Evolutionary conservation across 1,140 invertebrate species (phyloP).

Genomic region (Apis laboriosa): DNA sequence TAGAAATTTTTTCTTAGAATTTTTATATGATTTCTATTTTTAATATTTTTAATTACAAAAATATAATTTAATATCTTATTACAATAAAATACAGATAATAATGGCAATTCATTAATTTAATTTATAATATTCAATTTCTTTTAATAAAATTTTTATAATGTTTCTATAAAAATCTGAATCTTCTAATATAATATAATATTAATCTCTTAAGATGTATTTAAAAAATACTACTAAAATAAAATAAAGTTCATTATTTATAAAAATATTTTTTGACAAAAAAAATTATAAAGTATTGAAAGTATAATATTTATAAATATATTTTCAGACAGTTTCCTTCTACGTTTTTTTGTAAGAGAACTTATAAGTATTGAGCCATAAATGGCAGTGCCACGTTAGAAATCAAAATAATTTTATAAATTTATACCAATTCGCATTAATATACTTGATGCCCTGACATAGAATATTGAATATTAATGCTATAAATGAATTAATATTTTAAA

Average conservation of each 20-base stretch:
- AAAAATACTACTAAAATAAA: slow-evolving; percentile 28
- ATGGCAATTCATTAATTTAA: slow-evolving; percentile 26
- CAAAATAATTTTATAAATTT: slow-evolving; percentile 48
- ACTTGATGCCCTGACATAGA: slow-evolving; percentile 26
- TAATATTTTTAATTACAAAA: slow-evolving; percentile 3
- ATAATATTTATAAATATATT: slow-evolving; percentile 16
- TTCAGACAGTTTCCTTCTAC: slow-evolving; percentile 67
- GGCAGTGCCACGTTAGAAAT: slow-evolving; percentile 75
- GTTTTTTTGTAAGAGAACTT: slow-evolving; percentile 67
- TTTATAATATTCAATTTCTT: not conserved
- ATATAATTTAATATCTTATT: slow-evolving; percentile 37
- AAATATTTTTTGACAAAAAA: slow-evolving; percentile 69
- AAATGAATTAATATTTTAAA: slow-evolving; percentile 45
- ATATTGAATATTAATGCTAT: slow-evolving; percentile 47
- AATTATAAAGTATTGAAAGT: slow-evolving; percentile 52
- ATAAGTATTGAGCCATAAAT: slow-evolving; percentile 77
- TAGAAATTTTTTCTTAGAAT: not conserved
- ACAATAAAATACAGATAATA: not conserved
- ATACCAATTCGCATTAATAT: slow-evolving; percentile 45
- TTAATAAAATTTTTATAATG: not conserved
- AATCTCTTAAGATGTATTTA: slow-evolving; percentile 22
- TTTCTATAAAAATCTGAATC: slow-evolving; percentile 8
- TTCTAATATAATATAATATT: not conserved
- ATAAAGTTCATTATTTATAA: slow-evolving; percentile 65
- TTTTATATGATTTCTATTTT: slow-evolving; percentile 6